These are phyloP conservation scores for Agrotis ipsilon DNA, from an alignment of 2,888 invertebrate genomes.

Conservation along the genomic window DNA sequence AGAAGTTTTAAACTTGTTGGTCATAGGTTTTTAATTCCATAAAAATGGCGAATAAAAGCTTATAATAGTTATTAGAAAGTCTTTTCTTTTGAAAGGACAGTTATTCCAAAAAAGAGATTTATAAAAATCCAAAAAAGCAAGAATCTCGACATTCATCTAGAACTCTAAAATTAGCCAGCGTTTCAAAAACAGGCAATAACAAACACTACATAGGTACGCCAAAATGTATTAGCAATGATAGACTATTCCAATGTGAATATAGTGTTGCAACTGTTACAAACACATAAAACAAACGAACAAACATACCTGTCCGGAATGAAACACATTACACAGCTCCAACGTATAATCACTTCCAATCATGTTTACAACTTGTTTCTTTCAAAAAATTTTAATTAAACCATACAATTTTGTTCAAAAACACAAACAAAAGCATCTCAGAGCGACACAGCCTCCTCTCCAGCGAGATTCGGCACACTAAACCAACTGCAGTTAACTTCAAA, in stretches of 20 bases:
- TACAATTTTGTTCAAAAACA: slow-evolving; percentile 65
- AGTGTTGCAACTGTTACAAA: slow-evolving; percentile 30
- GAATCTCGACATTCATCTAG: too few relatives aligned
- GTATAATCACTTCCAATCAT: slow-evolving; percentile 97
- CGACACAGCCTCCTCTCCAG: slow-evolving; percentile 72
- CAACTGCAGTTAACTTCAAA: slow-evolving; percentile 80
- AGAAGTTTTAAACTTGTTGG: background rate
- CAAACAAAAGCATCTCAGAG: slow-evolving; percentile 67
- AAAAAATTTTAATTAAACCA: slow-evolving; percentile 43
- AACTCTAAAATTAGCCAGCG: background rate
- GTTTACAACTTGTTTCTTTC: slow-evolving; percentile 70
- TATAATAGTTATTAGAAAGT: background rate
- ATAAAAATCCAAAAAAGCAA: background rate
- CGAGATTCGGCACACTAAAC: slow-evolving; percentile 75
- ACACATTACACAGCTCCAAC: slow-evolving; percentile 96
- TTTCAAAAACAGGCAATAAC: background rate
- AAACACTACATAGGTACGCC: background rate
- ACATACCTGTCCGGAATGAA: slow-evolving; percentile 96
- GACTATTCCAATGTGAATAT: slow-evolving; percentile 14
- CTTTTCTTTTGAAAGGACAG: background rate
- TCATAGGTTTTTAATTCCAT: background rate
- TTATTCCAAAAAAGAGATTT: background rate
- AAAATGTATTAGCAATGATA: background rate
- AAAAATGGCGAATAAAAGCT: background rate
- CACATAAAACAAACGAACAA: slow-evolving; percentile 9